Conservation (phyloP, 2,113 vertebrate genomes). For the Pangasianodon hypophthalmus region DNA sequence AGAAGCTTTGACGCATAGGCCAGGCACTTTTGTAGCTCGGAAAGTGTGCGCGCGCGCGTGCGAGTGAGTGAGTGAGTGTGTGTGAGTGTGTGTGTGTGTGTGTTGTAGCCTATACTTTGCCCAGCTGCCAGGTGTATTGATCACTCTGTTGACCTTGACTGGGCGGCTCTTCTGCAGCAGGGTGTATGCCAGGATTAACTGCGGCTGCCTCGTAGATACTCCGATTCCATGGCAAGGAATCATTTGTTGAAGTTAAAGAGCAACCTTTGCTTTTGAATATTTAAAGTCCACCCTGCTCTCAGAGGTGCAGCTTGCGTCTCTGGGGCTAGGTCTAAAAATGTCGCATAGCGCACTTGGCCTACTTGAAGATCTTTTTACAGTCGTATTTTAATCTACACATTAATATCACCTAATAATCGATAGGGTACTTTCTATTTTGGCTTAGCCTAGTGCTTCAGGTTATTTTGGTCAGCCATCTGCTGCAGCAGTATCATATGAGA, state of each 20-base stretch:
- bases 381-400: neutral
- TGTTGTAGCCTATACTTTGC: constrained; percentile 11
- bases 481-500: constrained; percentile 32
- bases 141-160: constrained; percentile 77
- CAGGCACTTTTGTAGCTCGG: constrained; percentile 1
- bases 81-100: neutral
- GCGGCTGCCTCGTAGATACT: constrained; percentile 3
- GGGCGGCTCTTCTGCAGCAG: constrained; percentile 64
- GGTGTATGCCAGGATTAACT: constrained; percentile 71
- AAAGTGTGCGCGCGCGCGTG: neutral
- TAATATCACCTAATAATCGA: constrained; percentile 9
- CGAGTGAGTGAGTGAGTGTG: neutral
- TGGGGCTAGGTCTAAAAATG: constrained; percentile 37
- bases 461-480: constrained; percentile 38
- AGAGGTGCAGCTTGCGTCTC: constrained; percentile 1
- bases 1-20: constrained; percentile 21
- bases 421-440: neutral
- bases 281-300: neutral
- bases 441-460: neutral
- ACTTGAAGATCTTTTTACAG: constrained; percentile 21
- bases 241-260: neutral
- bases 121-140: constrained; percentile 38
- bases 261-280: neutral
- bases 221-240: neutral
- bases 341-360: constrained; percentile 49